Conservation (phyloP, 2,888 invertebrate genomes). For the Gerosis bhagava region DNA sequence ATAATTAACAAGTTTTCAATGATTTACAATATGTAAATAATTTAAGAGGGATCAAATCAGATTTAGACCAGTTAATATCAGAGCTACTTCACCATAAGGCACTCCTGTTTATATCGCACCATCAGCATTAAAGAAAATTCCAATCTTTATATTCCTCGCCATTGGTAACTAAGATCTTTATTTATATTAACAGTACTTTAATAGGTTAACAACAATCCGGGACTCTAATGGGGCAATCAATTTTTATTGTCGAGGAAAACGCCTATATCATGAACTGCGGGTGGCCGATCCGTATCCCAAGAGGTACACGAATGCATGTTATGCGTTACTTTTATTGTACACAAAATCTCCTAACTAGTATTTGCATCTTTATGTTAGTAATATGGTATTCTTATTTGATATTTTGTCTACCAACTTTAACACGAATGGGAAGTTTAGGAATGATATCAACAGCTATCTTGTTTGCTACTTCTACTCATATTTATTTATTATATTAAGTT, state of each 20-base stretch:
- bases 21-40: too few relatives aligned
- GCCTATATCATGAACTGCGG: slow-evolving; percentile 54
- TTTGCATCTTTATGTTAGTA: background rate
- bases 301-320: too few relatives aligned
- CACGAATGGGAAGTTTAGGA: too few relatives aligned
- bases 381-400: background rate
- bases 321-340: background rate
- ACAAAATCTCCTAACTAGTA: background rate
- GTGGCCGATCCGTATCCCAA: slow-evolving; percentile 44
- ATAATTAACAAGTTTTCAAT: too few relatives aligned
- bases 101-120: slow-evolving; percentile 9
- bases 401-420: too few relatives aligned
- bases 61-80: slow-evolving; percentile 2
- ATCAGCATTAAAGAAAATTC: slow-evolving; percentile 40
- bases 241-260: slow-evolving; percentile 60
- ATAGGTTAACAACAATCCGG: slow-evolving; percentile 58
- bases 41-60: too few relatives aligned
- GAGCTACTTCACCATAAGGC: background rate
- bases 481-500: too few relatives aligned
- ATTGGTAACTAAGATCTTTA: slow-evolving; percentile 47
- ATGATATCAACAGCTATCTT: too few relatives aligned
- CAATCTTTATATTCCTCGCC: slow-evolving; percentile 44
- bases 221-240: slow-evolving; percentile 57
- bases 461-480: too few relatives aligned
- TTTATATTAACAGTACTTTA: slow-evolving; percentile 59